Conservation (phyloP, 2,797 vertebrate genomes). For the Ambastaia sidthimunki region DNA sequence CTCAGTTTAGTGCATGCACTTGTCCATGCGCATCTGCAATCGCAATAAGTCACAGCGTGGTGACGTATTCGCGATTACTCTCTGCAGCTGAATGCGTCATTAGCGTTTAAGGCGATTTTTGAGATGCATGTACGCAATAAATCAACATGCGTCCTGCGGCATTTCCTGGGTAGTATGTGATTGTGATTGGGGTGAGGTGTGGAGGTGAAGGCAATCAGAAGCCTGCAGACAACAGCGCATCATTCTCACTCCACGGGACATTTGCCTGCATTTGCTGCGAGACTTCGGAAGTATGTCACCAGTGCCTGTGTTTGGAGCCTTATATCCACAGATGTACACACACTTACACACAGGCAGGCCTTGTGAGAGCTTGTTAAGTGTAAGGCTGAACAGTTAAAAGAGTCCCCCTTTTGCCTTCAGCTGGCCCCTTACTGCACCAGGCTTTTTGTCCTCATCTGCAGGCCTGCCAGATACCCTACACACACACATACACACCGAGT, state of each 20-base stretch:
- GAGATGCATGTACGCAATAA: constrained; percentile 35
- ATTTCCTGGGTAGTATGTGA: constrained; percentile 36
- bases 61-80: constrained; percentile 46
- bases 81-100: constrained; percentile 41
- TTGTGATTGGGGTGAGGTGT: constrained; percentile 42
- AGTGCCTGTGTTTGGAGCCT: constrained; percentile 36
- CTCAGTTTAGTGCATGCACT: constrained; percentile 33
- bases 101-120: constrained; percentile 41
- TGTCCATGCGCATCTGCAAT: constrained; percentile 37
- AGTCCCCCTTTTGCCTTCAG: constrained; percentile 62
- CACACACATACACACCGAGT: constrained; percentile 6
- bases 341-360: constrained; percentile 73
- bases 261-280: constrained; percentile 42
- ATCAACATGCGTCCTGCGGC: constrained; percentile 36
- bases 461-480: constrained; percentile 61
- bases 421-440: constrained; percentile 49
- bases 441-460: constrained; percentile 75
- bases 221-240: constrained; percentile 46
- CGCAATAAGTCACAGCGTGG: constrained; percentile 35
- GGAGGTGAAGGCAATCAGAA: constrained; percentile 39
- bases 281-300: constrained; percentile 43
- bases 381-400: constrained; percentile 65
- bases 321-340: constrained; percentile 37
- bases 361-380: constrained; percentile 73
- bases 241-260: constrained; percentile 45